These are phyloP conservation scores for Actinernus sp. DNA, from an alignment of 92 coral and sea anemone species.

Conservation along the genomic window DNA sequence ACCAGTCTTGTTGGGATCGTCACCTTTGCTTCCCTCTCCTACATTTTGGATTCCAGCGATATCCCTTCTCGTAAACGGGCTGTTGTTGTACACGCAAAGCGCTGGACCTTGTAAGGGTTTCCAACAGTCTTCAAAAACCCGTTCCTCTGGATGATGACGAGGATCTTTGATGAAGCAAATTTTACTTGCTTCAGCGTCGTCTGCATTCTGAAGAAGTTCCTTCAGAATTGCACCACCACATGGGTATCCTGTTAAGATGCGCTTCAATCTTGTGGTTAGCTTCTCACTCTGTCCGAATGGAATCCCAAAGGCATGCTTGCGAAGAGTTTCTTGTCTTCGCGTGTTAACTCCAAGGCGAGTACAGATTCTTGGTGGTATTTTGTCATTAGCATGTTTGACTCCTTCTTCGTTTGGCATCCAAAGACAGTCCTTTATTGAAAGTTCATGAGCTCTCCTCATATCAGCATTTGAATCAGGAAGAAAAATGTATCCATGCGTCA, in stretches of 20 bases:
- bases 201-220: conserved; percentile 92
- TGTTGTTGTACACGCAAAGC: conserved; percentile 80
- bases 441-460: conserved; percentile 32
- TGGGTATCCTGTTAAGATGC: conserved; percentile 71
- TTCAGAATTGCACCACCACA: conserved; percentile 73
- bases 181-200: conserved; percentile 83
- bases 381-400: conserved; percentile 27
- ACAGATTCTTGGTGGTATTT: conserved; percentile 25
- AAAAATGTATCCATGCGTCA: conserved; percentile 5
- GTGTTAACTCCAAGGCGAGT: conserved; percentile 61
- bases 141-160: conserved; percentile 55
- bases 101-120: conserved; percentile 89
- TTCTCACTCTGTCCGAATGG: conserved; percentile 80
- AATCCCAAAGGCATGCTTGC: conserved; percentile 27
- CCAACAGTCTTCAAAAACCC: conserved; percentile 75
- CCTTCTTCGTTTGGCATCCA: conserved; percentile 74
- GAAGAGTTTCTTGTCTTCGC: conserved; percentile 65
- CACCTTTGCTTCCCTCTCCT: conserved; percentile 86
- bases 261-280: conserved; percentile 74
- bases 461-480: conserved; percentile 55
- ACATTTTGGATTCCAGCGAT: conserved; percentile 73
- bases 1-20: conserved; percentile 90
- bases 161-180: conserved; percentile 81
- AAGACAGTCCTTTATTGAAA: conserved; percentile 68
- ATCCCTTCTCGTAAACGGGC: conserved; percentile 75